phyloP scores from a whole-genome alignment of 2,113 vertebrate species.

The Poicephalus meyeri region DNA sequence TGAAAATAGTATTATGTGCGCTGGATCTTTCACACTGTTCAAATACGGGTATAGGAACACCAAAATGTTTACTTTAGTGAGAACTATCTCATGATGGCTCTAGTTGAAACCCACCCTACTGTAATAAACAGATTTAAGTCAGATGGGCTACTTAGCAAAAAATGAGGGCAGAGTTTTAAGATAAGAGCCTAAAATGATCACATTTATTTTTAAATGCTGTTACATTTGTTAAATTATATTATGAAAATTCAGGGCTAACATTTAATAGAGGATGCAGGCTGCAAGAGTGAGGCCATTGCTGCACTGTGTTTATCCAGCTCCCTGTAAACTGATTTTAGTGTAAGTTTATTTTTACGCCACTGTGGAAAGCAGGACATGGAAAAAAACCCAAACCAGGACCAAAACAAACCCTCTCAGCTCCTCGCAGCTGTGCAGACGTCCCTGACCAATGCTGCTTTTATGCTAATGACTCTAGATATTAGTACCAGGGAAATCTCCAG shows the following conservation, averaged over 20 bases:
- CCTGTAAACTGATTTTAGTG: background rate
- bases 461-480: background rate
- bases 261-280: background rate
- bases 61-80: background rate
- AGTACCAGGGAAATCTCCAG: background rate
- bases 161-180: background rate
- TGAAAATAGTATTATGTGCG: background rate
- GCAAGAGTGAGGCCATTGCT: background rate
- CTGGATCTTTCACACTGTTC: background rate
- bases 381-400: background rate
- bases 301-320: background rate
- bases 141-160: background rate
- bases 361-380: background rate
- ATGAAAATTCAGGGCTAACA: background rate
- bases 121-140: background rate
- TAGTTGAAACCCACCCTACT: background rate
- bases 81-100: background rate
- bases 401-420: background rate
- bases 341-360: background rate
- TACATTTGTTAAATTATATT: background rate
- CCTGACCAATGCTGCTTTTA: background rate
- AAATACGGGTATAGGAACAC: background rate
- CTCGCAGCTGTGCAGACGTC: background rate
- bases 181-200: background rate
- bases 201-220: background rate